phyloP scores from a whole-genome alignment of 2,888 invertebrate genomes.

The Hipparchia sbordonii region DNA sequence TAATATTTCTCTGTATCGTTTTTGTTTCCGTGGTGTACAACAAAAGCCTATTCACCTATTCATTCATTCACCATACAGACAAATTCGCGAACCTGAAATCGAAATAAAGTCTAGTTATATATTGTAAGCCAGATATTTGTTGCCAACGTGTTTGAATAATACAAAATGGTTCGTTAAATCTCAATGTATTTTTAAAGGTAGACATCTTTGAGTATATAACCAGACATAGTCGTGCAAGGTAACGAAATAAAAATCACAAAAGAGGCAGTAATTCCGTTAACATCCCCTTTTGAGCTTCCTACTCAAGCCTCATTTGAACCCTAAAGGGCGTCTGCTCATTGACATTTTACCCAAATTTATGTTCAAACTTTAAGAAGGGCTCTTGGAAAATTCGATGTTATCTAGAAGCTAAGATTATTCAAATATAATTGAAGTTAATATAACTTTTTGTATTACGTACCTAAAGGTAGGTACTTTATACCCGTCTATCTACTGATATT shows the following conservation, averaged over 20 bases:
- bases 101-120: not conserved
- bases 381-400: slow-evolving; percentile 21
- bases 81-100: not conserved
- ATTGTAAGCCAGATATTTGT: not conserved
- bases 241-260: slow-evolving; percentile 18
- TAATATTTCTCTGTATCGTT: no score
- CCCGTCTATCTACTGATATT: no score
- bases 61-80: no score
- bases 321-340: slow-evolving; percentile 24
- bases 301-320: slow-evolving; percentile 12
- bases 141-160: not conserved
- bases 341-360: slow-evolving; percentile 33
- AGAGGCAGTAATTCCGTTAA: slow-evolving; percentile 16
- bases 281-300: slow-evolving; percentile 9
- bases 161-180: slow-evolving; percentile 16
- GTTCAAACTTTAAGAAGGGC: slow-evolving; percentile 26
- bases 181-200: not conserved
- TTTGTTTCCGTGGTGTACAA: no score
- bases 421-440: not conserved
- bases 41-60: no score
- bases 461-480: no score
- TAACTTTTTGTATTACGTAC: no score
- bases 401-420: not conserved
- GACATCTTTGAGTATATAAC: no score
- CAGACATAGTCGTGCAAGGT: not conserved